These are phyloP conservation scores for Elegia similella DNA, from an alignment of 2,888 invertebrate species.

Conservation along the genomic window DNA sequence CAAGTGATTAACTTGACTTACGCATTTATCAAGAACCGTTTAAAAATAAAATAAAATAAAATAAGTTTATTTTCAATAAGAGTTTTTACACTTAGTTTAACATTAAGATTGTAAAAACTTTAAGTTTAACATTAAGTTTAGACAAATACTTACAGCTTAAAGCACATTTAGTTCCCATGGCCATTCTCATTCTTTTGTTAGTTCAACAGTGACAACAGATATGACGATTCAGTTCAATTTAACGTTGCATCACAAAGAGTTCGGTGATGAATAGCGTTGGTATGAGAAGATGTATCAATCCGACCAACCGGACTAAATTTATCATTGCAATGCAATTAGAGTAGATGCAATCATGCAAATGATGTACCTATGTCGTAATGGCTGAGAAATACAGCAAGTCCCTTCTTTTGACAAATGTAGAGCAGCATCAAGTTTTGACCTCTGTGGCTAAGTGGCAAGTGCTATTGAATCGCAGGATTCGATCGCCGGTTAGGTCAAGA, in stretches of 20 bases:
- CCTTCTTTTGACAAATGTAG: no score
- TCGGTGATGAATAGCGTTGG: slow-evolving; percentile 28
- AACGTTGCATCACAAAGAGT: slow-evolving; percentile 22
- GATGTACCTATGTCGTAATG: background rate
- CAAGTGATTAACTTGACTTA: slow-evolving; percentile 6
- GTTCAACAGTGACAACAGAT: slow-evolving; percentile 17
- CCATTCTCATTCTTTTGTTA: slow-evolving; percentile 11
- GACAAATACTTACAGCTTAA: slow-evolving; percentile 9
- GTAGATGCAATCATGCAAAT: background rate
- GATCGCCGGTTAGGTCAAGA: no score
- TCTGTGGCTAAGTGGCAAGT: no score
- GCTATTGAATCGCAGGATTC: no score
- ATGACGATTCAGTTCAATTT: slow-evolving; percentile 18
- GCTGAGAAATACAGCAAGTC: no score
- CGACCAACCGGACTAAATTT: background rate
- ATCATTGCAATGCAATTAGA: background rate
- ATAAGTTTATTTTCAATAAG: no score
- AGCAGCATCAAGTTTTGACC: no score
- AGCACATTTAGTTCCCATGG: slow-evolving; percentile 9
- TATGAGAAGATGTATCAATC: slow-evolving; percentile 5
- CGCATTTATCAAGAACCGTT: background rate
- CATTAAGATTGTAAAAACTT: no score
- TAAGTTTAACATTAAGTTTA: no score
- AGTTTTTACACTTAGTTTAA: no score
- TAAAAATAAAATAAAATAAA: no score